phyloP scores from a whole-genome alignment of 2,113 vertebrate species.

The Lepisosteus osseus region DNA sequence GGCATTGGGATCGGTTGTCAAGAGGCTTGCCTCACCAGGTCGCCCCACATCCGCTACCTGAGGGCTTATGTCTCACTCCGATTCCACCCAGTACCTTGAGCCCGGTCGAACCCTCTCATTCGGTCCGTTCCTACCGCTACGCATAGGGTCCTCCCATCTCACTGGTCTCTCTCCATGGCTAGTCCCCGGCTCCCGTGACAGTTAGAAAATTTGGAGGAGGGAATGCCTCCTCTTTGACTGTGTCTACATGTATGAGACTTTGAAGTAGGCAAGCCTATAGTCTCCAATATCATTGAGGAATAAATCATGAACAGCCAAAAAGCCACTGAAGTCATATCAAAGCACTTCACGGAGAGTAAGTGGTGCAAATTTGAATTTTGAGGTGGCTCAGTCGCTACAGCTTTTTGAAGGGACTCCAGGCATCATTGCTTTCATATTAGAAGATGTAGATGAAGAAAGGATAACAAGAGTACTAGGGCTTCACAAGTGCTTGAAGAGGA shows the following conservation, averaged over 20 bases:
- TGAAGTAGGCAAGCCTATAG: slow-evolving; percentile 30
- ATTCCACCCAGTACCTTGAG: no score
- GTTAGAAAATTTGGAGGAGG: slow-evolving; percentile 32
- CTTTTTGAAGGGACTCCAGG: neutral
- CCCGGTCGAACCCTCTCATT: no score
- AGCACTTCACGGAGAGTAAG: neutral
- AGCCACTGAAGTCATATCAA: neutral
- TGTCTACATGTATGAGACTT: slow-evolving; percentile 37
- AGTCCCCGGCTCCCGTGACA: no score
- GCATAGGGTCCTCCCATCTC: no score
- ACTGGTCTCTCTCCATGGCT: no score
- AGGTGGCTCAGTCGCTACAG: neutral
- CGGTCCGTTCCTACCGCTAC: no score
- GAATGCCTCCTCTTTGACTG: slow-evolving; percentile 29
- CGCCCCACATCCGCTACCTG: no score
- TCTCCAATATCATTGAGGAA: slow-evolving; percentile 43
- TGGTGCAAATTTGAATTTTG: slow-evolving; percentile 5
- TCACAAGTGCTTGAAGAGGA: neutral
- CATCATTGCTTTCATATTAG: neutral
- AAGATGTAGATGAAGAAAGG: neutral
- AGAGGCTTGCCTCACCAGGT: no score
- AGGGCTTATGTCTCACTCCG: no score
- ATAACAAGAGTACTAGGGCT: neutral
- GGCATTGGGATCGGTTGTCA: no score
- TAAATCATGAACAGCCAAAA: slow-evolving; percentile 22